phyloP scores from a whole-genome alignment of 2,888 invertebrate genomes.

The Scaptodrosophila latifasciaeformis region DNA sequence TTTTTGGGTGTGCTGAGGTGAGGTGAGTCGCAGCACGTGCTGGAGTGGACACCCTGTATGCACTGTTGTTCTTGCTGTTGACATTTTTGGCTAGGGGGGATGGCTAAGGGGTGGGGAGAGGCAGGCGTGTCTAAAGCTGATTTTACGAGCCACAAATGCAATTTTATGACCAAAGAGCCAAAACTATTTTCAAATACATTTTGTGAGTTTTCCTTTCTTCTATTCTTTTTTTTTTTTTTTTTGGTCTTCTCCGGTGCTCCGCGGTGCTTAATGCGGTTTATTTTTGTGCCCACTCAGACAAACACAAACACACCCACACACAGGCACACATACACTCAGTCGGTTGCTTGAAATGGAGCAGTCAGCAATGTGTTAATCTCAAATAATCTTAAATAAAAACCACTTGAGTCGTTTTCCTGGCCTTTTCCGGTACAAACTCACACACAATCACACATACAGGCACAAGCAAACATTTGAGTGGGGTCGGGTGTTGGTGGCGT shows the following conservation, averaged over 20 bases:
- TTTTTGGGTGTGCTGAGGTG: not conserved
- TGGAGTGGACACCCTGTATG: not conserved
- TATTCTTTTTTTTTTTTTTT: not conserved
- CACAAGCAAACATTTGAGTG: not conserved
- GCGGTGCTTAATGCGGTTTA: conserved; percentile 1
- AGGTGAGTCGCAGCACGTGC: not conserved
- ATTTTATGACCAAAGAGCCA: conserved; percentile 6
- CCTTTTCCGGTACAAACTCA: conserved; percentile 15
- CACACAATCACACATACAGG: conserved; percentile 7
- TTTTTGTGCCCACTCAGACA: not conserved
- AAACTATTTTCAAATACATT: not conserved
- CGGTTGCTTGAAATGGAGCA: conserved; percentile 34
- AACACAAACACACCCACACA: conserved; percentile 11
- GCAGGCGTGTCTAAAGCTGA: not conserved
- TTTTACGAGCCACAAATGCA: conserved; percentile 6
- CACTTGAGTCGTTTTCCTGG: conserved; percentile 43
- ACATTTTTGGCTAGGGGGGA: not conserved
- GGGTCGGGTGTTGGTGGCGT: not conserved
- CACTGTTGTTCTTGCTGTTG: conserved; percentile 6
- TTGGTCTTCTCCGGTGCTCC: not conserved
- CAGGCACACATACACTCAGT: not conserved
- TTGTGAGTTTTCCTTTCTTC: no score
- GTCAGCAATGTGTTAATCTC: conserved; percentile 45
- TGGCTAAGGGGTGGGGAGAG: not conserved
- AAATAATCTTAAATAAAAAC: conserved; percentile 46